These are phyloP conservation scores for Drosophila affinis DNA, from an alignment of 2,888 invertebrate species.

Conservation along the genomic window DNA sequence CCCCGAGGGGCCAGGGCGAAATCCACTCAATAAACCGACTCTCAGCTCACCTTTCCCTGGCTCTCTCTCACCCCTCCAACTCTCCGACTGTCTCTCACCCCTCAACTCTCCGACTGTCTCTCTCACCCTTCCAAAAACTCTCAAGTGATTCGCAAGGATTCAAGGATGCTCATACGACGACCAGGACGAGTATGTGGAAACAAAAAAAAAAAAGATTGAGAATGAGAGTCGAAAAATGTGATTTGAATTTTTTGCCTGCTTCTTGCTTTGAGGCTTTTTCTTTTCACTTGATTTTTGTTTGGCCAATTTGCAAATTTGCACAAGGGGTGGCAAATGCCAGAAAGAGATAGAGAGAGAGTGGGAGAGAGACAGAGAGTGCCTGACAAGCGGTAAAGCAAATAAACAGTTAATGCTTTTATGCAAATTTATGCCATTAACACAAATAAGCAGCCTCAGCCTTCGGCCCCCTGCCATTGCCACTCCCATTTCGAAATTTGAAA, in stretches of 20 bases:
- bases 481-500: conserved; percentile 73
- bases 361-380: conserved; percentile 9
- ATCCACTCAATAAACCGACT: conserved; percentile 41
- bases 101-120: not conserved
- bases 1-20: conserved; percentile 61
- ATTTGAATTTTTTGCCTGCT: conserved; percentile 67
- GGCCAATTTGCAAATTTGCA: conserved; percentile 77
- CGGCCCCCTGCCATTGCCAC: not conserved
- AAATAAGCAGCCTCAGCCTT: conserved; percentile 62
- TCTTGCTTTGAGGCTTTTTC: conserved; percentile 41
- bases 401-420: conserved; percentile 81
- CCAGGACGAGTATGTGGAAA: not conserved
- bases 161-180: conserved; percentile 32
- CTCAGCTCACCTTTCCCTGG: not conserved
- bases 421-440: conserved; percentile 81
- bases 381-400: conserved; percentile 73
- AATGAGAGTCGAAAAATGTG: conserved; percentile 52
- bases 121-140: not conserved
- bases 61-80: not conserved
- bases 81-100: not conserved
- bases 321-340: conserved; percentile 42
- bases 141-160: conserved; percentile 17
- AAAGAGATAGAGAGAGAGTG: conserved; percentile 13
- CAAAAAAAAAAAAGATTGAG: not conserved
- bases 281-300: conserved; percentile 58